Percentiles rank a stretch among this genome's conserved stretches.
Evolutionary conservation across 2,888 invertebrate genomes (phyloP).

Genomic region (Parnassius glacialis): DNA sequence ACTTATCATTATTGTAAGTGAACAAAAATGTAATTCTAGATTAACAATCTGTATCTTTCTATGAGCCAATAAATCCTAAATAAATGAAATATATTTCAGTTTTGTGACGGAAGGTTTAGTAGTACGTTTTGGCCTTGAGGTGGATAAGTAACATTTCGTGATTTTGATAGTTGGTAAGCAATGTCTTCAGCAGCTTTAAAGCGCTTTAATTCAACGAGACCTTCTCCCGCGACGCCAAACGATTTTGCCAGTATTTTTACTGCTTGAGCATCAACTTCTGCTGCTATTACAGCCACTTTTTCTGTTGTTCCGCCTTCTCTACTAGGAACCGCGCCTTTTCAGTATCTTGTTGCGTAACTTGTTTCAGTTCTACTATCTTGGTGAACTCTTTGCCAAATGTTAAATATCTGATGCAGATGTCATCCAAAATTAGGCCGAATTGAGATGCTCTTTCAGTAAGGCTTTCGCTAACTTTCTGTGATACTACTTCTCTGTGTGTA

Average conservation of each 20-base stretch:
- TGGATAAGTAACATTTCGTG: slow-evolving; percentile 96
- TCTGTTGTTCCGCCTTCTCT: slow-evolving; percentile 99
- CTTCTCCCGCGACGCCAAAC: slow-evolving; percentile 96
- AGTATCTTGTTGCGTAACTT: slow-evolving; percentile 99
- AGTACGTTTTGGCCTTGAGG: slow-evolving; percentile 94
- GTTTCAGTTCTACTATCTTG: slow-evolving; percentile 98
- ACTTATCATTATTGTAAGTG: slow-evolving; percentile 45
- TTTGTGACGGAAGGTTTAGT: slow-evolving; percentile 85
- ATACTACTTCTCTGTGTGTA: slow-evolving; percentile 97
- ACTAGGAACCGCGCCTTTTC: slow-evolving; percentile 99
- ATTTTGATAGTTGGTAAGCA: slow-evolving; percentile 96
- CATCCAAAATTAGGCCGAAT: slow-evolving; percentile 98
- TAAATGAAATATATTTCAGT: slow-evolving; percentile 41
- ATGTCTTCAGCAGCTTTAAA: slow-evolving; percentile 99
- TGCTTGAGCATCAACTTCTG: slow-evolving; percentile 98
- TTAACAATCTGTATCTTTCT: slow-evolving; percentile 48
- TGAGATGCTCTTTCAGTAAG: slow-evolving; percentile 95
- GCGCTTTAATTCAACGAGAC: slow-evolving; percentile 97
- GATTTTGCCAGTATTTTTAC: slow-evolving; percentile 96
- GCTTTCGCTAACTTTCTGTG: slow-evolving; percentile 94
- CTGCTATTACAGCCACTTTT: slow-evolving; percentile 93
- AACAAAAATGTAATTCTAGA: slow-evolving; percentile 64
- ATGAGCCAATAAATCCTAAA: slow-evolving; percentile 3
- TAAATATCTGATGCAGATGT: slow-evolving; percentile 99
- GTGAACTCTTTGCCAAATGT: slow-evolving; percentile 99